Conservation (phyloP, 2,888 invertebrate genomes). For the Chromoteleia sp. region DNA sequence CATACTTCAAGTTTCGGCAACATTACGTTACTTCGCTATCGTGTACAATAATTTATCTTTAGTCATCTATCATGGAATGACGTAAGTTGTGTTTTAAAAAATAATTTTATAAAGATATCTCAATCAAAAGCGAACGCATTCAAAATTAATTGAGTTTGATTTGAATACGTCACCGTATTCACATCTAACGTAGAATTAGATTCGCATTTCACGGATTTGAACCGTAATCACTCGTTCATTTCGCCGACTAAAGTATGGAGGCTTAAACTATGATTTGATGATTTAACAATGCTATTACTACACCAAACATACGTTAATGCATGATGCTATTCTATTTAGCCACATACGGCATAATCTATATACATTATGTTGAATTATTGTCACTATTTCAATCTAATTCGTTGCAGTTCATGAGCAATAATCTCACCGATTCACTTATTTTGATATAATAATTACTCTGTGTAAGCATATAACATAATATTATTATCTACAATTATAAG, state of each 20-base stretch:
- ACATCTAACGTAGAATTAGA: background rate
- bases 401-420: slow-evolving; percentile 20
- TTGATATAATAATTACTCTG: slow-evolving; percentile 20
- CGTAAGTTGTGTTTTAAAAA: slow-evolving; percentile 84
- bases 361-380: slow-evolving; percentile 35
- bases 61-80: slow-evolving; percentile 89
- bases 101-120: no score
- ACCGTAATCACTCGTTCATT: slow-evolving; percentile 8
- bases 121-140: no score
- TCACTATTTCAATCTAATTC: slow-evolving; percentile 42
- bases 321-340: slow-evolving; percentile 35
- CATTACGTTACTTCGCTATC: slow-evolving; percentile 88
- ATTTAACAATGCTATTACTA: slow-evolving; percentile 37
- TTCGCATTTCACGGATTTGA: slow-evolving; percentile 3
- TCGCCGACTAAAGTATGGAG: slow-evolving; percentile 11
- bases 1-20: slow-evolving; percentile 87
- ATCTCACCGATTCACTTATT: slow-evolving; percentile 43
- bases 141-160: background rate
- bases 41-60: slow-evolving; percentile 88
- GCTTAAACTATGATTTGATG: slow-evolving; percentile 33
- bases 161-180: background rate
- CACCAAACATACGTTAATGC: slow-evolving; percentile 37
- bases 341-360: slow-evolving; percentile 34
- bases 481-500: slow-evolving; percentile 1
- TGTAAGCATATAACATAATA: slow-evolving; percentile 29